Conservation (phyloP, 2,888 invertebrate genomes). For the Hydriomena furcata region DNA sequence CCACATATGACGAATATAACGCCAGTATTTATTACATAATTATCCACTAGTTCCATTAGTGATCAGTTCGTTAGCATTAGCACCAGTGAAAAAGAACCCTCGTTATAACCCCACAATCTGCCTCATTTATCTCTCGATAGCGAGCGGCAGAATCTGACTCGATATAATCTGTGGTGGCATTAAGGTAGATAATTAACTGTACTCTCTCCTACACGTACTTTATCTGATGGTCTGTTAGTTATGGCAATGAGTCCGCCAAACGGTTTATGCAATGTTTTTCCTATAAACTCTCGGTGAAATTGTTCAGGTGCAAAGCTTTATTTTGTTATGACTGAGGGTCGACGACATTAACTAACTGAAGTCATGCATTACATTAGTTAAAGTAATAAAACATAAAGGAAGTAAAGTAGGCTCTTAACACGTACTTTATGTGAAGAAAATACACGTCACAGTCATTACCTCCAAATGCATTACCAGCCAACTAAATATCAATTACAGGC, state of each 20-base stretch:
- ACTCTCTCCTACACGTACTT: slow-evolving; percentile 21
- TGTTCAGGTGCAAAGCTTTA: background rate
- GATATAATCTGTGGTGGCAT: slow-evolving; percentile 28
- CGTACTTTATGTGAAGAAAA: background rate
- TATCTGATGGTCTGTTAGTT: slow-evolving; percentile 25
- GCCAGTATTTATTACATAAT: background rate
- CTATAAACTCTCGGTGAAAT: background rate
- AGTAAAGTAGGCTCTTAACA: background rate
- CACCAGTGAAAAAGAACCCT: slow-evolving; percentile 4
- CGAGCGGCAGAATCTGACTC: slow-evolving; percentile 9
- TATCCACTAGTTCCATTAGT: background rate
- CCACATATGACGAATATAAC: background rate
- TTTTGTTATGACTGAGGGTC: background rate
- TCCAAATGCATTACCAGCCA: slow-evolving; percentile 9
- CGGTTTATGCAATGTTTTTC: slow-evolving; percentile 14
- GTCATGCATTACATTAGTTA: background rate
- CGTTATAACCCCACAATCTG: slow-evolving; percentile 11
- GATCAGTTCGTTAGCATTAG: background rate
- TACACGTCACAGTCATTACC: slow-evolving; percentile 11
- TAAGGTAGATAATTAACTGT: slow-evolving; percentile 31
- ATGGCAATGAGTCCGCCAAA: slow-evolving; percentile 15
- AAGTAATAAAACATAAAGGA: background rate
- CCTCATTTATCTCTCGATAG: slow-evolving; percentile 19
- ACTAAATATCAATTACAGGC: slow-evolving; percentile 33
- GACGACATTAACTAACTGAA: too few species aligned